Percentiles rank a stretch among this genome's conserved stretches.
Evolutionary conservation across 35 echinoderm and acorn worm genomes (phyloP).

Genomic region (Antedon bifida): DNA sequence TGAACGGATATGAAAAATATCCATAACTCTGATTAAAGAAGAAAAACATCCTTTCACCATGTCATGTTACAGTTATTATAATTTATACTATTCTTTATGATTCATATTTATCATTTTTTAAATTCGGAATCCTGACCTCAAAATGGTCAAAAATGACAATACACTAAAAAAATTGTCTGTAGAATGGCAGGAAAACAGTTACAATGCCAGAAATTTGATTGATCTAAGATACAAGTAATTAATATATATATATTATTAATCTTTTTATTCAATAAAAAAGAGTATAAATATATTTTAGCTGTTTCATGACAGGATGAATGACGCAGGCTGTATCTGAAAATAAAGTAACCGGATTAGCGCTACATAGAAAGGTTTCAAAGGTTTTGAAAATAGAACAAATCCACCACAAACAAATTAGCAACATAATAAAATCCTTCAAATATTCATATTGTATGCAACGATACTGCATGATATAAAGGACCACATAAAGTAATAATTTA

Average conservation of each 20-base stretch:
- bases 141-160: too few relatives aligned
- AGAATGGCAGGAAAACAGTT: too few relatives aligned
- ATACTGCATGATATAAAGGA: too few relatives aligned
- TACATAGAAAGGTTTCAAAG: neutral
- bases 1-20: neutral
- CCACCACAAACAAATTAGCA: neutral
- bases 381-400: neutral
- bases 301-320: neutral
- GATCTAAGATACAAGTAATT: too few relatives aligned
- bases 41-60: neutral
- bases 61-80: neutral
- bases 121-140: too few relatives aligned
- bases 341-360: neutral
- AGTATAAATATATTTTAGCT: neutral
- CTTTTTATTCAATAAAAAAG: neutral
- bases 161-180: too few relatives aligned
- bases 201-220: too few relatives aligned
- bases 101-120: neutral
- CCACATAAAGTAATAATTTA: too few relatives aligned
- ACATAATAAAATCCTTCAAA: too few relatives aligned
- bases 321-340: neutral
- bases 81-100: neutral
- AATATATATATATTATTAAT: neutral
- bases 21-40: neutral
- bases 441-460: too few relatives aligned